A percentile compares a stretch with the other conserved stretches of the same genome.
phyloP scores from a whole-genome alignment of 30 jellyfish, hydroid and myxozoan genomes.

The Clytia hemisphaerica region DNA sequence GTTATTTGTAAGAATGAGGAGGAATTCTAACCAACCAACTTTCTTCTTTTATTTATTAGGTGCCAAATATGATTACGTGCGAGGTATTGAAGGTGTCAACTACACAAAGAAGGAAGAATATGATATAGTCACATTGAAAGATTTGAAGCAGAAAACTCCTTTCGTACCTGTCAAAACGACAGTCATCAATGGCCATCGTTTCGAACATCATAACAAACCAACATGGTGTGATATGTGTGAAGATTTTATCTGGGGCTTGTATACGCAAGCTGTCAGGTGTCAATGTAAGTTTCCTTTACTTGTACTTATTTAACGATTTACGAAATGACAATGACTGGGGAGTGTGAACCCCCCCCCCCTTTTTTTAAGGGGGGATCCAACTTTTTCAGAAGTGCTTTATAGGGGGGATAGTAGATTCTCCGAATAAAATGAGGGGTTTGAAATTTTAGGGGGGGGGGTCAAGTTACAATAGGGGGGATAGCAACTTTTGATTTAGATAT shows the following conservation, averaged over 20 bases:
- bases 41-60: neutral
- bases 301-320: neutral
- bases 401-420: no score
- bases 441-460: no score
- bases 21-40: no score
- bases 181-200: conserved; percentile 37
- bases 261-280: conserved; percentile 74
- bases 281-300: conserved; percentile 42
- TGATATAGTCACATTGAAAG: neutral
- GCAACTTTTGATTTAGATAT: no score
- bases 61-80: conserved; percentile 3
- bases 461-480: no score
- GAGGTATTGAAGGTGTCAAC: conserved; percentile 1
- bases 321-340: no score
- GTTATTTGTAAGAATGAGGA: no score
- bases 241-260: conserved; percentile 74
- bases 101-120: conserved; percentile 2
- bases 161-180: conserved; percentile 6
- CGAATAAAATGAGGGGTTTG: no score
- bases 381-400: no score
- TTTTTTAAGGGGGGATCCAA: no score
- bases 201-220: conserved; percentile 73
- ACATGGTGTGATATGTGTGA: conserved; percentile 93
- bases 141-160: conserved; percentile 7
- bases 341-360: no score